Evolutionary conservation across 2,888 invertebrate species (phyloP).

Genomic region (Rhabditoides inermis): DNA sequence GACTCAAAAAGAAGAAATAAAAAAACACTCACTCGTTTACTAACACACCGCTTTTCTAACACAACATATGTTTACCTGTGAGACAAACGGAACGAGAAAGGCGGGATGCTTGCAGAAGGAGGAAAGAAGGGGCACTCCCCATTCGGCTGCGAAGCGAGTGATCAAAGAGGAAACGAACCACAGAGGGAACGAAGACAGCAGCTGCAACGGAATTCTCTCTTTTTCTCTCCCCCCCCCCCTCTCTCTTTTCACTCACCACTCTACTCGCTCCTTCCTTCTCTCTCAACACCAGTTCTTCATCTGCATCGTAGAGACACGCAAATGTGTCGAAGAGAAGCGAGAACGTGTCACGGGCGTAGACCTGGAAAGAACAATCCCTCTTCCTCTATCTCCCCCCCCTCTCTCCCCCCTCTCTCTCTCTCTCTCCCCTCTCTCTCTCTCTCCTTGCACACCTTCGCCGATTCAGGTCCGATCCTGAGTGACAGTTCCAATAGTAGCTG

Average conservation of each 20-base stretch:
- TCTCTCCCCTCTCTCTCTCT: not conserved
- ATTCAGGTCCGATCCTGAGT: constrained; percentile 16
- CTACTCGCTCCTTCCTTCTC: not conserved
- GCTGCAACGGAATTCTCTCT: constrained; percentile 11
- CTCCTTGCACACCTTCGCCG: not conserved
- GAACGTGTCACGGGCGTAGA: constrained; percentile 34
- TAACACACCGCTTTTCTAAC: not conserved
- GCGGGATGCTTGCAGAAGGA: constrained; percentile 28
- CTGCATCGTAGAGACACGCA: constrained; percentile 22
- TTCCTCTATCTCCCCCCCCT: constrained; percentile 54
- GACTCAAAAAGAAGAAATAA: not conserved
- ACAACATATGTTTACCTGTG: not conserved
- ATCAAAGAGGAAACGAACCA: constrained; percentile 22
- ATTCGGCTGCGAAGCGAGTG: constrained; percentile 24
- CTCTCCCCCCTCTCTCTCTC: constrained; percentile 57
- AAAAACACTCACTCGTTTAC: not conserved
- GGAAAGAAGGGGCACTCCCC: constrained; percentile 33
- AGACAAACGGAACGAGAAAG: constrained; percentile 29
- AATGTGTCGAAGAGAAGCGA: constrained; percentile 40
- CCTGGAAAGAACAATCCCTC: no score
- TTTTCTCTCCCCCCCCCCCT: not conserved
- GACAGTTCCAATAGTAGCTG: constrained; percentile 14
- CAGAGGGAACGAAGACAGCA: constrained; percentile 18
- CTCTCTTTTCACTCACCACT: not conserved
- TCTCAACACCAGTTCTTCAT: constrained; percentile 15